Evolutionary conservation across 2,888 invertebrate species (phyloP), one percentile per base, ranked within the genome.

Genomic region (Ophion costatus): DNA sequence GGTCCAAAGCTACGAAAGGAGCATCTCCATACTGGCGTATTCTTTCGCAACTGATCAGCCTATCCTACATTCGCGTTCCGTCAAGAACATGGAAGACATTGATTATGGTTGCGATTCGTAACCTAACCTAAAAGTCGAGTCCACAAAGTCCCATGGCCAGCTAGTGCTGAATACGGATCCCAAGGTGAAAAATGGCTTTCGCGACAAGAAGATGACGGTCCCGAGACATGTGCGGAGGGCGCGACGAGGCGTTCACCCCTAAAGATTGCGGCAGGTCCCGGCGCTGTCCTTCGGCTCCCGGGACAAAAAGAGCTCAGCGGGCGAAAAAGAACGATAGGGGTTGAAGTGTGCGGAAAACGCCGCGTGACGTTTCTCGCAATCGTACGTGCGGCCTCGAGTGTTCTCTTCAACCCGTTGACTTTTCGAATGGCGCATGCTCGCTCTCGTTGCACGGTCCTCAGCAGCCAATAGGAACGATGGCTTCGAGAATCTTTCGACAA

Each of bases 401-500:
- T 64, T 77, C 64, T 74, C 73, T 69, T 82, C 63, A 29, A 38
- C 38, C 38, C 38, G 38, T 38, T 38, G 6, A 11, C 80, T 76
- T 66, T 74, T 20, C 33, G 29, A 57, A 24, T 17, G 38, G 61
- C 42, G n/a, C 20, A 66, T 63, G 76, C 57, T 63, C 29, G 66
- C 66, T 57, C 67, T 51, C 20, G 45, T 74, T 64, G 63, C 61
- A 78, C 56, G 78, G 63, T 75, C 59, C 78, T 29, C 33, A 73
- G 29, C 38, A 22, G 64, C 42, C 9, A 33, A 57, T 45, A 38
- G 76, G 56, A 67, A 33, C 33, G n/a, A 38, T 9, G 69, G 61
- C 74, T 42, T 24, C 56, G 69, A 56, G 63, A 78, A 81, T 88
- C 89, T 88, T 88, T 87, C 87, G 85, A 91, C 92, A 90, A 92